Base-by-base conservation (phyloP, 2,113 vertebrate species). In the Marcusenius ussheri region DNA sequence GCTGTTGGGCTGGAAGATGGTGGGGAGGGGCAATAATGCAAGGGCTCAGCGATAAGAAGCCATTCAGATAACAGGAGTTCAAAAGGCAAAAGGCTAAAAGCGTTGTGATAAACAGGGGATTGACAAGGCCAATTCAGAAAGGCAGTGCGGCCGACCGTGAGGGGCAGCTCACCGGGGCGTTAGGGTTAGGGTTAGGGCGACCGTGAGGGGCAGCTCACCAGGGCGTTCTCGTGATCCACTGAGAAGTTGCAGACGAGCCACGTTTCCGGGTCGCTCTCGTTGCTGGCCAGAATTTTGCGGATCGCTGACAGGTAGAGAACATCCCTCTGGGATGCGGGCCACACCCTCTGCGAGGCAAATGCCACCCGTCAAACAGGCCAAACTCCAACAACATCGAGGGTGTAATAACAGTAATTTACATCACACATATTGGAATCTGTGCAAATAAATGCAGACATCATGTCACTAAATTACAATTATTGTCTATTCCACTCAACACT, bases 241-340 rank as follows among this genome's bases (percentile, higher is more conserved):
- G 98, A 99, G 93, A 99, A 98, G 93, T 99, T 99, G 95, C 98
- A 99, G 35, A 99, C 98, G 91, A 99, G 96, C 98, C 98, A 99
- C 0, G 98, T 99, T 94, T 99, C 98, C 0, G 97, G 97, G 92
- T 99, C 98, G 87, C 98, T 99, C 96, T 99, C 98, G 86, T 97
- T 99, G 91, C 96, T 96, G 27, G 97, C 96, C 89, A 97, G 92
- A 93, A 99, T 97, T 92, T 97, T 97, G 91, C 96, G 96, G 92
- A 99, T 98, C 88, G 97, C 97, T 80, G 98, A 99, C 93, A 99
- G 95, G 93, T 98, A 99, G 45, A 99, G 96, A 2, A 99, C 96
- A 83, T 99, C 98, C 91, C 98, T 95, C 91, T 99, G 98, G 93
- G 98, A 98, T 77, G 98, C 98, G 0, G 98, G 98, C 98, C 98